Evolutionary conservation across 2,113 vertebrate genomes (phyloP).

Genomic region (Tachysurus fulvidraco): DNA sequence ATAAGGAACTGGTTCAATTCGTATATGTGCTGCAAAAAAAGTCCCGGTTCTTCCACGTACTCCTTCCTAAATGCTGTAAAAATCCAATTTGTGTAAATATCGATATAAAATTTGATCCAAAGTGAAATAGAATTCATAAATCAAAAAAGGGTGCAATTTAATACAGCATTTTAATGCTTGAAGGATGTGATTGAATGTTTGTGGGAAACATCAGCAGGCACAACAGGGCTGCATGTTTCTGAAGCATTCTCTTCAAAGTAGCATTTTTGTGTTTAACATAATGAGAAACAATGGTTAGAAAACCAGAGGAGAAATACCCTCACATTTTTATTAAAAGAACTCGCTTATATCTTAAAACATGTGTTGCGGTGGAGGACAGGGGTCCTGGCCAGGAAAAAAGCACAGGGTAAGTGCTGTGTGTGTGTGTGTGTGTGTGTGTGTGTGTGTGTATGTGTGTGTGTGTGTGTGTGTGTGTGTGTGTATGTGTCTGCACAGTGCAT

Average conservation of each 20-base stretch:
- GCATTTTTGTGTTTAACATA: slow-evolving; percentile 68
- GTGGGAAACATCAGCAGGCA: not conserved
- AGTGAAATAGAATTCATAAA: not conserved
- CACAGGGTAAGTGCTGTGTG: slow-evolving; percentile 55
- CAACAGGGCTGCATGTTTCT: slow-evolving; percentile 18
- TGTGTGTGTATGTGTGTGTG: not conserved
- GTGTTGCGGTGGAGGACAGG: slow-evolving; percentile 70
- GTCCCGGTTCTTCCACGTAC: not conserved
- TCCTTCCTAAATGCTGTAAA: not conserved
- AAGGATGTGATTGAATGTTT: slow-evolving; percentile 1
- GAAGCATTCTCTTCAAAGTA: slow-evolving; percentile 53
- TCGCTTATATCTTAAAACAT: slow-evolving; percentile 77
- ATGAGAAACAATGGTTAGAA: slow-evolving; percentile 70
- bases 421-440: slow-evolving; percentile 15
- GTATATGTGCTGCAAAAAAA: no score
- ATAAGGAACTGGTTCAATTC: not conserved
- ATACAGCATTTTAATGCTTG: not conserved
- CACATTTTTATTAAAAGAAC: slow-evolving; percentile 76
- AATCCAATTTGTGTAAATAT: not conserved
- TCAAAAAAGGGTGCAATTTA: not conserved
- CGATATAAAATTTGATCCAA: not conserved
- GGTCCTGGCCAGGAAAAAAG: slow-evolving; percentile 74
- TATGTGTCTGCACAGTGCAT: slow-evolving; percentile 26
- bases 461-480: not conserved
- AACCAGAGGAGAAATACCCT: slow-evolving; percentile 67